Base-by-base conservation (phyloP, 92 coral and sea anemone genomes). In the Bergia sp. region DNA sequence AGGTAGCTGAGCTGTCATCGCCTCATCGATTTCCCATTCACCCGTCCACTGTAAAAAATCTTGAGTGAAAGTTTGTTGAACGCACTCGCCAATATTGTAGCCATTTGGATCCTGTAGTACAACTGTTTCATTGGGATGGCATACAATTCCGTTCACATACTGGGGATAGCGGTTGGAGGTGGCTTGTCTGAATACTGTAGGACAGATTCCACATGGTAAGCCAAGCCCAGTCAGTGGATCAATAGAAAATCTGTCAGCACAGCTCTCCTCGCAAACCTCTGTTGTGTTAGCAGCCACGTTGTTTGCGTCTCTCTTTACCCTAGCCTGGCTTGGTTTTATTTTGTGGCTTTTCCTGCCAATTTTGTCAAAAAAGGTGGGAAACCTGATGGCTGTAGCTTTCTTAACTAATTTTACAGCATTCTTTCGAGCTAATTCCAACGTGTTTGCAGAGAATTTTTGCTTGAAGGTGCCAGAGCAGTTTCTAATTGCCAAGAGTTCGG, bases 11-110 rank as follows among this genome's bases (percentile, higher is more conserved):
- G 87, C 87, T 4, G 87, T 69, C 29, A 4, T 47, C 11, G n/a
- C 87, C 6, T 7, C 7, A 50, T 84, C 87, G 1, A 84, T 20
- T 37, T 23, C 87, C 87, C 87, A 84, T 7, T 84, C 67, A 21
- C 87, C 87, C 8, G 87, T 84, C 65, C 87, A 71, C 79, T 45
- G 44, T 40, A 84, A 44, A 43, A 69, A 84, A 15, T 69, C 67
- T 67, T 84, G 87, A n/a, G 37, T 5, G 44, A 84, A 69, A 13
- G 87, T 43, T 7, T 49, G 20, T 37, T 84, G 87, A 18, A 71
- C 37, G 29, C 87, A 84, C 6, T 47, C 5, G 49, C 87, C 87
- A 1, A 84, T 47, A 4, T 57, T 49, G 5, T 44, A 18, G 5
- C 65, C 79, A 45, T 3, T 1, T 11, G 65, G 36, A 5, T 21